These are phyloP conservation scores for Ostrea edulis DNA, from an alignment of 1,140 invertebrate genomes.

Conservation along the genomic window DNA sequence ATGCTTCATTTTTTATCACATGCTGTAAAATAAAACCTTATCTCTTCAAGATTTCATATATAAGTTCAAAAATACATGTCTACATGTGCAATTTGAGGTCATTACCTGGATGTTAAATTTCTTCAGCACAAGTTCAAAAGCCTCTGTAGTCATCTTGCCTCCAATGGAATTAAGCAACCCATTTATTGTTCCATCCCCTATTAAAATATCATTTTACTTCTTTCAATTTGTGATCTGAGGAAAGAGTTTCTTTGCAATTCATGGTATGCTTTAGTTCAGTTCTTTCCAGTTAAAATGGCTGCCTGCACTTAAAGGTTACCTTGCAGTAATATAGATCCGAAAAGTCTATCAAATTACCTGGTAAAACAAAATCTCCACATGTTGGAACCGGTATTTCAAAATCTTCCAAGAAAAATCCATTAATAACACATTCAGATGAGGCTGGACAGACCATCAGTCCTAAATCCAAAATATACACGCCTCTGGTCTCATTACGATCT, in stretches of 20 bases:
- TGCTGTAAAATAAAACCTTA: background rate
- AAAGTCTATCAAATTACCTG: constrained; percentile 38
- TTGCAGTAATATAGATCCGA: background rate
- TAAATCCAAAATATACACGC: constrained; percentile 52
- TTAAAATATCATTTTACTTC: background rate
- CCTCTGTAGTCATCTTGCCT: constrained; percentile 53
- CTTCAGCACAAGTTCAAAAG: constrained; percentile 56
- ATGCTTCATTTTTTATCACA: constrained; percentile 8
- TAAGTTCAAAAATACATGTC: too few species aligned
- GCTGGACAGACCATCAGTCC: constrained; percentile 47
- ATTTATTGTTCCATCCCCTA: constrained; percentile 55
- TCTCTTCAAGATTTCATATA: too few species aligned
- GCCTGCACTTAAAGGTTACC: background rate
- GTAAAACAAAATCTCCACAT: constrained; percentile 52
- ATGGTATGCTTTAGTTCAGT: background rate
- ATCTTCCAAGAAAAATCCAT: constrained; percentile 41
- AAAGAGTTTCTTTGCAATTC: background rate
- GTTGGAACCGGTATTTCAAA: constrained; percentile 49
- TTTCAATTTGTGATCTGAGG: background rate
- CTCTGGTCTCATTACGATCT: constrained; percentile 15
- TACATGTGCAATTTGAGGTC: background rate
- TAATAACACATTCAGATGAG: constrained; percentile 40
- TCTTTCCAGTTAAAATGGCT: background rate
- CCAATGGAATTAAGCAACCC: constrained; percentile 51
- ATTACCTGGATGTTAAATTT: constrained; percentile 59